Conservation (phyloP, 1,140 invertebrate species). For the Myzus persicae region DNA sequence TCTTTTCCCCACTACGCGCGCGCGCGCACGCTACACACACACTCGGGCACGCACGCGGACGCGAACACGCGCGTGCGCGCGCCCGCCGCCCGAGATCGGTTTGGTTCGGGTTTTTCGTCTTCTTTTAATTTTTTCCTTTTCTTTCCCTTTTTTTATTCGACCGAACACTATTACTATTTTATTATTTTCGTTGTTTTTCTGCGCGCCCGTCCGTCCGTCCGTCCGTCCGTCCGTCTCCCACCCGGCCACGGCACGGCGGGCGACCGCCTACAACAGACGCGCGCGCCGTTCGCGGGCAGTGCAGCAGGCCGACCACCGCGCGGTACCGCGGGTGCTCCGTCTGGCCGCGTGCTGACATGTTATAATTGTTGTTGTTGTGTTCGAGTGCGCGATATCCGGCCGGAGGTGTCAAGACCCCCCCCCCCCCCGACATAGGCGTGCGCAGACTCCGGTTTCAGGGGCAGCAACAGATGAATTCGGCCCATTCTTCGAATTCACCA, state of each 20-base stretch:
- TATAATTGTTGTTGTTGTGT: neutral
- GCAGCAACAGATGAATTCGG: no score
- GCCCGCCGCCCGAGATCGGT: neutral
- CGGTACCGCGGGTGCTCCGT: neutral
- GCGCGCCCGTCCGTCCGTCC: neutral
- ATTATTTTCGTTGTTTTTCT: neutral
- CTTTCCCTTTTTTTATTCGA: neutral
- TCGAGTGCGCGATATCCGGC: no score
- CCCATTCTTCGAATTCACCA: no score
- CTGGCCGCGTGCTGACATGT: neutral
- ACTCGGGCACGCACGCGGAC: neutral
- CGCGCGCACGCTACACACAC: neutral
- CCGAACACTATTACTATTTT: neutral
- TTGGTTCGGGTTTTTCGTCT: constrained; percentile 29
- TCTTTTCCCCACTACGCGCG: constrained; percentile 38
- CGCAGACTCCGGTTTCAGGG: no score
- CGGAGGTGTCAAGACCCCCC: no score
- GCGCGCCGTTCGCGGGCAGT: neutral
- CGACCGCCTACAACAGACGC: neutral
- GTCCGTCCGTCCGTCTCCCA: neutral
- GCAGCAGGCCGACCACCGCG: neutral
- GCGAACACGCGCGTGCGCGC: neutral
- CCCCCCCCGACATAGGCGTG: no score
- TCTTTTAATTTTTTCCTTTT: constrained; percentile 4
- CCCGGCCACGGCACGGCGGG: neutral